A percentile compares a stretch with the other conserved stretches of the same genome.
These are phyloP conservation scores for Tyto alba DNA, from an alignment of 2,113 vertebrate genomes.

Conservation along the genomic window DNA sequence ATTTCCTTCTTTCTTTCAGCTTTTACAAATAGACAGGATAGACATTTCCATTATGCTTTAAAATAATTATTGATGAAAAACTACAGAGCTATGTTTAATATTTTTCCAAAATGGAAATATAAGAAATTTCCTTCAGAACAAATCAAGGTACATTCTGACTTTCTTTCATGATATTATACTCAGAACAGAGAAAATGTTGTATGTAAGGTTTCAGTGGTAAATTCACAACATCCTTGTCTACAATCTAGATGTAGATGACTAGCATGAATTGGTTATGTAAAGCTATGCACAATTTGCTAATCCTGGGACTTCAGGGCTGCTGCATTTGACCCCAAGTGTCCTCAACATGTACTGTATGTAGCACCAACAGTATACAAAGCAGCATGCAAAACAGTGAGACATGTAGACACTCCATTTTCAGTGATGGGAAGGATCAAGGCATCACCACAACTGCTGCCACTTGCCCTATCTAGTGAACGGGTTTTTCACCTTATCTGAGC, in stretches of 20 bases:
- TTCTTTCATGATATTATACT: fast-evolving
- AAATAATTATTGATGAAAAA: background rate
- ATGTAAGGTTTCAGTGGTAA: background rate
- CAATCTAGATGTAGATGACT: fast-evolving
- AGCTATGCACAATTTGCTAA: background rate
- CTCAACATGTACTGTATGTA: fast-evolving
- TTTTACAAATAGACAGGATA: background rate
- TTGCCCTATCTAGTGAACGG: fast-evolving
- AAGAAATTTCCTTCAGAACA: background rate
- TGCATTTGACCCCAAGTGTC: background rate
- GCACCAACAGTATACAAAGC: background rate
- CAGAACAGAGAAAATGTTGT: fast-evolving
- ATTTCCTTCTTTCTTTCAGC: background rate
- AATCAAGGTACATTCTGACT: background rate
- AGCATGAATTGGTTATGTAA: fast-evolving
- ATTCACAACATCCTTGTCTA: background rate
- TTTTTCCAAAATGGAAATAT: background rate
- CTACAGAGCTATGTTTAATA: background rate
- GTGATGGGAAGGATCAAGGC: background rate
- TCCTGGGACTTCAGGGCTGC: background rate
- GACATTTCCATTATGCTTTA: background rate
- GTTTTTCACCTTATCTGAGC: background rate
- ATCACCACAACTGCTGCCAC: background rate
- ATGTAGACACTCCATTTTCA: fast-evolving
- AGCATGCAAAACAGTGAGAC: background rate